Conservation (phyloP, 2,888 invertebrate species). For the Thelaira solivaga region DNA sequence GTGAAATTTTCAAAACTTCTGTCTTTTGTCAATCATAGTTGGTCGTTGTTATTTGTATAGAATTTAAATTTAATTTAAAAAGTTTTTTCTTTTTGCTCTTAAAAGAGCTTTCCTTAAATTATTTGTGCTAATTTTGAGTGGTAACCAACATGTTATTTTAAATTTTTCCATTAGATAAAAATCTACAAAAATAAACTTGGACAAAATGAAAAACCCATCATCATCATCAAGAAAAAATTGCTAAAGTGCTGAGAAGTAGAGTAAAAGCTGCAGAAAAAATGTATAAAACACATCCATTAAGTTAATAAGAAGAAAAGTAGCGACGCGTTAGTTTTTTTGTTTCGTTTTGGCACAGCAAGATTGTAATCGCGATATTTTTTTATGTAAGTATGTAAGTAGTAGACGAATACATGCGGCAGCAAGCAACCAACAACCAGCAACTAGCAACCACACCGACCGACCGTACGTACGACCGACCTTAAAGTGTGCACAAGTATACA, state of each 20-base stretch:
- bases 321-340: slow-evolving; percentile 60
- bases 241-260: slow-evolving; percentile 20
- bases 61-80: not conserved
- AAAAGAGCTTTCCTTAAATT: not conserved
- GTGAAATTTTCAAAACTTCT: no score
- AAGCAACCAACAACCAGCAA: no score
- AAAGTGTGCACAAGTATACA: slow-evolving; percentile 51
- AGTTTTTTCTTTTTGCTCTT: not conserved
- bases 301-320: slow-evolving; percentile 61
- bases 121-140: slow-evolving; percentile 32
- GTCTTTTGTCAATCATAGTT: no score
- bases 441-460: slow-evolving; percentile 41
- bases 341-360: slow-evolving; percentile 58
- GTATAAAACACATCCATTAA: slow-evolving; percentile 52
- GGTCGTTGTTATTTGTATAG: no score
- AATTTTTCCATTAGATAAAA: slow-evolving; percentile 1
- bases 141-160: slow-evolving; percentile 42
- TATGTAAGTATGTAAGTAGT: no score
- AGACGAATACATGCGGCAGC: not conserved
- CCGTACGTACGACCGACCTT: slow-evolving; percentile 28
- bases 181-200: slow-evolving; percentile 13
- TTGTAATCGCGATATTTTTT: slow-evolving; percentile 34
- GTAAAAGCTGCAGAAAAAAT: slow-evolving; percentile 5
- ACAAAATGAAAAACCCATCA: slow-evolving; percentile 51
- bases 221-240: slow-evolving; percentile 48